Evolutionary conservation across 2,888 invertebrate genomes (phyloP), one percentile per base, ranked within the genome.

Genomic region (Sarcophaga rosellei): DNA sequence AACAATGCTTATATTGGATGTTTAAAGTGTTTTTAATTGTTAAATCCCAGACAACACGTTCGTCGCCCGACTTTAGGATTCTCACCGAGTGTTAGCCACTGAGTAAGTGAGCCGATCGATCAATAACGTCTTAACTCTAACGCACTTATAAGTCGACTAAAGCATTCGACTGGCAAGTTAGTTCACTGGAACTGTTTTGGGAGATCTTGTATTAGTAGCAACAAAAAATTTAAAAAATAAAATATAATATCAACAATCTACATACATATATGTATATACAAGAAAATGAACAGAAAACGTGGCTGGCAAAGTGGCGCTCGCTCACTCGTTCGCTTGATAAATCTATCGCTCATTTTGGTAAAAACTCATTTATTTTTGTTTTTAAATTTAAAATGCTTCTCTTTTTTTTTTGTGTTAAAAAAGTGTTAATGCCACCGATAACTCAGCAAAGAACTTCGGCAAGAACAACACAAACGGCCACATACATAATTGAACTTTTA

Each of bases 101-200:
- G 75, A 70, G 80, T 44, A 45, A 84, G 74, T 61, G 75, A 70
- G 80, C 76, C 81, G n/a, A 44, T 45, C 63, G 63, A 66, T 53
- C 53, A 78, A 75, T 74, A 82, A 75, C 80, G 86, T 86, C 53
- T 66, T 23, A 75, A 84, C 84, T 77, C 84, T 86, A 86, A 84
- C 84, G 78, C 86, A 84, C 81, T 73, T 86, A 86, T 78, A 86
- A 86, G 65, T 81, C 86, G 74, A 86, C 86, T 86, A 74, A 86
- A 63, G 23, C 73, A 47, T 57, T 79, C 75, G 68, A 44, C 80
- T 25, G 66, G 61, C 84, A 74, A 70, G 25, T 83, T 73, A 70
- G 44, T 83, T 77, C 1, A 62, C 80, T 83, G 83, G 62, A 83
- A 76, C 75, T 62, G 78, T 61, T 84, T 81, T 77, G 73, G 68